phyloP scores from a whole-genome alignment of 2,797 vertebrate species.

The Crenichthys baileyi region DNA sequence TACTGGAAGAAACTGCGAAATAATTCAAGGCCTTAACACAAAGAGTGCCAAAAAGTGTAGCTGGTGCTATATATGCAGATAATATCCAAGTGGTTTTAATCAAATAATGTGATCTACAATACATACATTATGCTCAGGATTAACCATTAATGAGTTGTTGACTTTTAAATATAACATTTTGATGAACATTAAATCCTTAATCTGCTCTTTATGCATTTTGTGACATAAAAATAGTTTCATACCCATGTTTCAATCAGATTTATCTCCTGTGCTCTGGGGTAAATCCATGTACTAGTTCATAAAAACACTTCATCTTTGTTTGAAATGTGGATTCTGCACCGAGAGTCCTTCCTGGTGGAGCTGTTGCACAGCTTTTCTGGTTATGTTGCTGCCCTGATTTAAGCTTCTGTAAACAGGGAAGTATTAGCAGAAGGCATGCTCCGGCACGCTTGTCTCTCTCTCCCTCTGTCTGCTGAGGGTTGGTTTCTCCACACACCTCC shows the following conservation, averaged over 20 bases:
- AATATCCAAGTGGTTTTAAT: no score
- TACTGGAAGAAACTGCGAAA: background rate
- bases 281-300: background rate
- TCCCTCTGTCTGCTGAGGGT: slow-evolving; percentile 11
- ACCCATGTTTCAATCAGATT: background rate
- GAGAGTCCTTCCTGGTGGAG: background rate
- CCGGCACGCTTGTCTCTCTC: slow-evolving; percentile 39
- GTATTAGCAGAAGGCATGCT: slow-evolving; percentile 48
- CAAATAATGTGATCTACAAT: no score
- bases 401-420: slow-evolving; percentile 41
- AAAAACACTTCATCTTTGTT: background rate
- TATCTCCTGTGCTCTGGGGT: no score
- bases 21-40: background rate
- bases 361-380: slow-evolving; percentile 13
- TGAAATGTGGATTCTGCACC: background rate
- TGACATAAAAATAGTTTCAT: background rate
- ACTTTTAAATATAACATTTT: background rate
- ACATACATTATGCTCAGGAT: no score
- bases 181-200: background rate
- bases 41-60: background rate
- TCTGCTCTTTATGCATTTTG: background rate
- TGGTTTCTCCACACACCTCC: slow-evolving; percentile 23
- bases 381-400: slow-evolving; percentile 20
- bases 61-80: background rate
- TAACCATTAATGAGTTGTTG: no score